Percentiles rank a stretch among this genome's conserved stretches.
These are phyloP conservation scores for Podotricha telesiphe DNA, from an alignment of 2,888 invertebrate species.

Conservation along the genomic window DNA sequence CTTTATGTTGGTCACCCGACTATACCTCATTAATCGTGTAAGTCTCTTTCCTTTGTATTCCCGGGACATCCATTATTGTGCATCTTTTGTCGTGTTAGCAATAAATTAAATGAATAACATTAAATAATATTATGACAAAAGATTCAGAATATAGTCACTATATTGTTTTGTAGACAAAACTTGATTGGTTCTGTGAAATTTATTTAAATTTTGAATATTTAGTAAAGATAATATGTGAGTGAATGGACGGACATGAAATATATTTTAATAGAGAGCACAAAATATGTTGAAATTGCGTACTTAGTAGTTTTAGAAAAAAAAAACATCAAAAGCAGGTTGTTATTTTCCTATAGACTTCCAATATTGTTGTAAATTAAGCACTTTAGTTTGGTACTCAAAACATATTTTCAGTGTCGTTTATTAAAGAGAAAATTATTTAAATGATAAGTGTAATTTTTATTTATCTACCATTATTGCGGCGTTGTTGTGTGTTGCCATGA, in stretches of 20 bases:
- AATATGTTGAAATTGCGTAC: conserved; percentile 16
- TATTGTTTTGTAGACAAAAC: conserved; percentile 9
- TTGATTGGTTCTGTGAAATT: conserved; percentile 1
- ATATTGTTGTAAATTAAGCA: conserved; percentile 26
- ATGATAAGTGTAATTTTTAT: conserved; percentile 32
- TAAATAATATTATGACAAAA: conserved; percentile 20
- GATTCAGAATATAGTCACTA: conserved; percentile 14
- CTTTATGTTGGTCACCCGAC: conserved; percentile 61
- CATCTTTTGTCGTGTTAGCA: conserved; percentile 28
- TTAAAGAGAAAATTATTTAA: conserved; percentile 34
- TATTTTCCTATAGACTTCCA: conserved; percentile 28
- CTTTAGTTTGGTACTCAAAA: conserved; percentile 13
- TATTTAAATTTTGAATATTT: conserved; percentile 17
- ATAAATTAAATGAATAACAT: conserved; percentile 20
- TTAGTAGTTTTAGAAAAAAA: conserved; percentile 24
- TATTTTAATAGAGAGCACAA: conserved; percentile 35
- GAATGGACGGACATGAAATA: conserved; percentile 16
- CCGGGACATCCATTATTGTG: conserved; percentile 34
- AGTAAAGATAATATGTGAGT: conserved; percentile 4
- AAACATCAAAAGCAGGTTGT: conserved; percentile 27
- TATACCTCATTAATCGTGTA: conserved; percentile 79
- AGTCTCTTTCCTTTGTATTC: conserved; percentile 39
- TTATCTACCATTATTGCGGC: conserved; percentile 31
- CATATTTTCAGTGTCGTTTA: conserved; percentile 33
- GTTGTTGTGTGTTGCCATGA: conserved; percentile 28